These are phyloP conservation scores for Tetramorium alpestre DNA, from an alignment of 1,140 invertebrate genomes.

Conservation along the genomic window DNA sequence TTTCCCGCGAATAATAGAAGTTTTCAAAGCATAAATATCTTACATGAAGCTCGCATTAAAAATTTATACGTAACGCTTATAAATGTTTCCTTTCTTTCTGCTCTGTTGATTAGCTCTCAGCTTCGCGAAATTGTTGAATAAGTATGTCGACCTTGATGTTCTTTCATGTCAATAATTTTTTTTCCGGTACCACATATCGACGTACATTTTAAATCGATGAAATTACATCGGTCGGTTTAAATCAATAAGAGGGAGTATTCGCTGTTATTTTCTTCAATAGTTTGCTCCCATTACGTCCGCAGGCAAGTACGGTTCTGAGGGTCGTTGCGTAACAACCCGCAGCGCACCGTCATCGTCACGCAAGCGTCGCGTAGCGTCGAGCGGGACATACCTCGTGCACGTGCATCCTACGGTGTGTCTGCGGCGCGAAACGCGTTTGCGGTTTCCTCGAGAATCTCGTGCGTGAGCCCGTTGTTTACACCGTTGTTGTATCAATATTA, in stretches of 20 bases:
- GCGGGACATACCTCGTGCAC: background rate
- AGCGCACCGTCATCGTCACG: background rate
- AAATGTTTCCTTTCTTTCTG: background rate
- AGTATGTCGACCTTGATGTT: background rate
- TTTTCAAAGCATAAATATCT: background rate
- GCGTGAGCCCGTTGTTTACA: background rate
- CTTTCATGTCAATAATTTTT: background rate
- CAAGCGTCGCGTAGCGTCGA: background rate
- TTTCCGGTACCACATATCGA: background rate
- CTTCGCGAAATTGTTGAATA: background rate
- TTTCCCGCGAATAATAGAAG: background rate
- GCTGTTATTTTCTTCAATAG: background rate
- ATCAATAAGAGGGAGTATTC: background rate
- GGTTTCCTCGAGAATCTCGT: background rate
- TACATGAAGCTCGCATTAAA: background rate
- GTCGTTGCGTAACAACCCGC: constrained; percentile 28
- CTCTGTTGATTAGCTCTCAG: background rate
- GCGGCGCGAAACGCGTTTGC: background rate
- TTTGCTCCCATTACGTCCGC: background rate
- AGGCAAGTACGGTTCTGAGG: background rate
- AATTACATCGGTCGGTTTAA: background rate
- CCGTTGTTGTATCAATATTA: background rate
- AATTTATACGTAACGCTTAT: background rate
- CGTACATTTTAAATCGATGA: background rate
- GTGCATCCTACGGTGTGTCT: background rate